A percentile compares a stretch with the other conserved stretches of the same genome.
phyloP scores from a whole-genome alignment of 2,888 invertebrate genomes.

The Asteroscopus sphinx region DNA sequence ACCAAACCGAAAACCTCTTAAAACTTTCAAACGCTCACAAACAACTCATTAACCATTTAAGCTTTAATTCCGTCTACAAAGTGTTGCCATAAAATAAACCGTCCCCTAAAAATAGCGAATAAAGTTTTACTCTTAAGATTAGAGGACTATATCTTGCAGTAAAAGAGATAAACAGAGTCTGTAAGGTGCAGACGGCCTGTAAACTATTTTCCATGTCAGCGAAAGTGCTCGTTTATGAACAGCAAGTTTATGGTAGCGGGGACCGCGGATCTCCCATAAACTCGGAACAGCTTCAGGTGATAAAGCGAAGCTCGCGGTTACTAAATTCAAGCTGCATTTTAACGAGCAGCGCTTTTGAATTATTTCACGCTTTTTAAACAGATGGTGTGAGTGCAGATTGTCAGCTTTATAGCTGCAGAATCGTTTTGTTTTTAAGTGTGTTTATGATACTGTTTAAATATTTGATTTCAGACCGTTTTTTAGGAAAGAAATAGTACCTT shows the following conservation, averaged over 20 bases:
- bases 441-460: constrained; percentile 40
- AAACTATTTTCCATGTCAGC: constrained; percentile 89
- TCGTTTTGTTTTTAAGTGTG: constrained; percentile 48
- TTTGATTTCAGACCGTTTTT: too few species aligned
- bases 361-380: constrained; percentile 84
- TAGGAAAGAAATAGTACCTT: too few species aligned
- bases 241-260: constrained; percentile 70
- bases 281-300: constrained; percentile 67
- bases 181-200: constrained; percentile 79
- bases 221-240: constrained; percentile 83
- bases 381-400: constrained; percentile 74
- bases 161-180: constrained; percentile 82
- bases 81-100: constrained; percentile 83
- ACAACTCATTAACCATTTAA: constrained; percentile 84
- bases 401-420: constrained; percentile 70
- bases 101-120: constrained; percentile 81
- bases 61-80: constrained; percentile 83
- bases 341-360: constrained; percentile 84
- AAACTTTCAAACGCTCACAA: constrained; percentile 83
- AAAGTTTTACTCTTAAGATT: constrained; percentile 87
- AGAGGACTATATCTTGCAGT: constrained; percentile 80
- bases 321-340: constrained; percentile 82
- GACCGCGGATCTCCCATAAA: constrained; percentile 56
- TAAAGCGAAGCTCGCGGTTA: constrained; percentile 79
- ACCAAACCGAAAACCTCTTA: constrained; percentile 72